phyloP scores from a whole-genome alignment of 1,140 invertebrate species.

The Aphidius ervi region DNA sequence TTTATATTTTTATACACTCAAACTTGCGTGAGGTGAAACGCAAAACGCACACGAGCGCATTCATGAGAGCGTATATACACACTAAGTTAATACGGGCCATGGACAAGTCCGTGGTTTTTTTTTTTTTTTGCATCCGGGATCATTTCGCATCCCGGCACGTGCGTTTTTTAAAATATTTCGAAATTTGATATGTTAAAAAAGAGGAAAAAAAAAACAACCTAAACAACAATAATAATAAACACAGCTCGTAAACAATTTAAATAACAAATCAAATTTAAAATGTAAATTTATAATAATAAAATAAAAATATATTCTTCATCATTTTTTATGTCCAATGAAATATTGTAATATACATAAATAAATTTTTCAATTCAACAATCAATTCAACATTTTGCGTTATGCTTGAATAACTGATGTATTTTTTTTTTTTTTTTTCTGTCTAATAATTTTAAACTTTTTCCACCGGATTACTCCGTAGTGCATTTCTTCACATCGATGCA shows the following conservation, averaged over 20 bases:
- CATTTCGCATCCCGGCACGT: slow-evolving; percentile 17
- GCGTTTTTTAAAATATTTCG: slow-evolving; percentile 4
- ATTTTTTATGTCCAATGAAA: not conserved
- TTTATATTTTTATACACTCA: no score
- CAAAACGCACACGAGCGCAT: not conserved
- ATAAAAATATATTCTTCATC: not conserved
- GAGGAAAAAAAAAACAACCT: not conserved
- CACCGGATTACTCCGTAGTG: slow-evolving; percentile 11
- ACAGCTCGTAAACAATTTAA: no score
- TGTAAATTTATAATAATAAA: no score
- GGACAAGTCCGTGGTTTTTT: slow-evolving; percentile 1
- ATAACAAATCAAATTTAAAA: no score
- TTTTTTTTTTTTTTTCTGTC: not conserved
- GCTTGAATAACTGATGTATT: slow-evolving; percentile 1
- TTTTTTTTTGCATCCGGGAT: slow-evolving; percentile 17
- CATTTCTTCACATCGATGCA: slow-evolving; percentile 10
- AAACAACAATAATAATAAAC: no score
- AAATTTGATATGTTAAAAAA: not conserved
- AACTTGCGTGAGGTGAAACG: not conserved
- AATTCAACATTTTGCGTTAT: not conserved
- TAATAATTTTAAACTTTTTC: slow-evolving; percentile 10
- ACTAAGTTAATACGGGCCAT: slow-evolving; percentile 12
- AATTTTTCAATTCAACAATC: not conserved
- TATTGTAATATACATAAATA: not conserved
- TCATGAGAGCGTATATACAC: not conserved